Evolutionary conservation across 2,888 invertebrate species (phyloP).

Genomic region (Tolmerus cingulatus): DNA sequence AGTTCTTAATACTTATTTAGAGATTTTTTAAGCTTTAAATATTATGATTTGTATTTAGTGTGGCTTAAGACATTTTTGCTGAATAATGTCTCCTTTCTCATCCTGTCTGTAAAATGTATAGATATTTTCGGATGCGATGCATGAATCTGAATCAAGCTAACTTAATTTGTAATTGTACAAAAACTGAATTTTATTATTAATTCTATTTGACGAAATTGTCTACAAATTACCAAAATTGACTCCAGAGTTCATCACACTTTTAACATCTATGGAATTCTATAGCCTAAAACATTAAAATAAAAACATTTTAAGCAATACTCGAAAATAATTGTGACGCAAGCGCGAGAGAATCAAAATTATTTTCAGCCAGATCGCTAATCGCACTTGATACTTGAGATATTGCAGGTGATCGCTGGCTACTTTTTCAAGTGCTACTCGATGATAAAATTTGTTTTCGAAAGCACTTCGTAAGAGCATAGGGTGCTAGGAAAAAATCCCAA

Average conservation of each 20-base stretch:
- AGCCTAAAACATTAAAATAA: not conserved
- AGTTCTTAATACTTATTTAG: no score
- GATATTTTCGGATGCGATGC: no score
- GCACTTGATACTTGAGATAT: not conserved
- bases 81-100: no score
- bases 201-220: no score
- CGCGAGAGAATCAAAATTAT: not conserved
- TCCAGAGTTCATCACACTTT: not conserved
- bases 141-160: no score
- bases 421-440: not conserved
- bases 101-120: no score
- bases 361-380: not conserved
- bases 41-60: no score
- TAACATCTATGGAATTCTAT: not conserved
- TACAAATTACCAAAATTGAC: not conserved
- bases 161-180: no score
- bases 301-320: not conserved
- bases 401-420: not conserved
- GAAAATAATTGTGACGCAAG: not conserved
- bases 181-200: no score
- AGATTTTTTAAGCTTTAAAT: no score
- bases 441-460: not conserved
- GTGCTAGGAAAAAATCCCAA: not conserved
- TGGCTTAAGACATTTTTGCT: no score
- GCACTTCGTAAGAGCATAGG: not conserved